Evolutionary conservation across 1,140 invertebrate genomes (phyloP).

Genomic region (Drosophila lacteicornis): DNA sequence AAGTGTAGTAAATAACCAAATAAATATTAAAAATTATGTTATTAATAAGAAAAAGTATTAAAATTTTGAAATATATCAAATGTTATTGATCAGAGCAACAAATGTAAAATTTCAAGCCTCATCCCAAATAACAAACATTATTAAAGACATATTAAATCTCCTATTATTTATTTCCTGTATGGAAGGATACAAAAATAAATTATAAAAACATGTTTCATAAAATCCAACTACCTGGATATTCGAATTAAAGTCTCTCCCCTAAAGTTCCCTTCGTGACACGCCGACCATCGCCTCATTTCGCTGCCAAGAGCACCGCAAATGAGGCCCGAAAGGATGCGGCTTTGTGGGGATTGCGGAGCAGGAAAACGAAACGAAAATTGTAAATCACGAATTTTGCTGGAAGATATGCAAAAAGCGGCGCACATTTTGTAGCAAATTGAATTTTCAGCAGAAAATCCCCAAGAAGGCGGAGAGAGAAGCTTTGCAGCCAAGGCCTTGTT

Average conservation of each 20-base stretch:
- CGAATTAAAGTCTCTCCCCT: neutral
- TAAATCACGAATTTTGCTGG: conserved; percentile 84
- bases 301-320: conserved; percentile 50
- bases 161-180: neutral
- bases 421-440: conserved; percentile 84
- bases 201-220: neutral
- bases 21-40: too few relatives aligned
- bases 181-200: neutral
- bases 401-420: conserved; percentile 83
- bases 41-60: too few relatives aligned
- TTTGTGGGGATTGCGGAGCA: conserved; percentile 44
- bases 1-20: too few relatives aligned
- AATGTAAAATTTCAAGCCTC: neutral
- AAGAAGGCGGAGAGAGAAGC: conserved; percentile 21
- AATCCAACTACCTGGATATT: neutral
- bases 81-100: neutral
- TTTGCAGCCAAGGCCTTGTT: conserved; percentile 64
- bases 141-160: neutral
- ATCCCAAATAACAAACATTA: neutral
- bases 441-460: conserved; percentile 79
- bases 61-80: too few relatives aligned
- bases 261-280: conserved; percentile 29
- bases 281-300: conserved; percentile 4
- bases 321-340: conserved; percentile 58
- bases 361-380: conserved; percentile 82